Conservation (phyloP, 2,888 invertebrate genomes). For the Sminthurinus aureus region DNA sequence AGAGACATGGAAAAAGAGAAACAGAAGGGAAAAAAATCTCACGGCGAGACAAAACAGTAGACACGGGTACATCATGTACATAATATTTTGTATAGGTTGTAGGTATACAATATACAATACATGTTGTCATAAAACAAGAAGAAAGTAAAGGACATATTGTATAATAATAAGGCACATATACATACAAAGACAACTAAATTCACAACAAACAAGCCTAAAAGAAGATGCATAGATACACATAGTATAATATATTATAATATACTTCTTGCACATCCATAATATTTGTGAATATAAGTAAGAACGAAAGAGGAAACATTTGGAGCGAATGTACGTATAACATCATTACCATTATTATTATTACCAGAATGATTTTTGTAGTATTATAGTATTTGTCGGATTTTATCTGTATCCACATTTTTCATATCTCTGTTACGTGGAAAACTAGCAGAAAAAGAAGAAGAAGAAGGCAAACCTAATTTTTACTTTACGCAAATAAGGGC, state of each 20-base stretch:
- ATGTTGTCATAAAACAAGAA: too few species aligned
- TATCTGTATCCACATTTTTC: slow-evolving; percentile 1
- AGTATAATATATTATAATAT: too few species aligned
- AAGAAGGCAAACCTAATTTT: slow-evolving; percentile 34
- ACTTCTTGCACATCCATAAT: too few species aligned
- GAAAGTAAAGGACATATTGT: not conserved
- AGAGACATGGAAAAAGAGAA: slow-evolving; percentile 15
- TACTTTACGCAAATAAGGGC: slow-evolving; percentile 42
- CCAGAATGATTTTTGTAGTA: not conserved
- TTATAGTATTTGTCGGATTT: slow-evolving; percentile 21
- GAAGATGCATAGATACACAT: too few species aligned
- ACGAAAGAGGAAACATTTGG: not conserved
- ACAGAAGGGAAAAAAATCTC: slow-evolving; percentile 16
- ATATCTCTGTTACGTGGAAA: not conserved
- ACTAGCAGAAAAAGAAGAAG: not conserved
- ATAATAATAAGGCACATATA: not conserved
- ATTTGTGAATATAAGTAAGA: not conserved
- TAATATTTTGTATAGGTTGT: too few species aligned
- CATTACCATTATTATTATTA: too few species aligned
- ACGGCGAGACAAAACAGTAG: slow-evolving; percentile 40
- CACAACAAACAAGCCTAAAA: not conserved
- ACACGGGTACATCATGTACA: not conserved
- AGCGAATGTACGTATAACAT: not conserved
- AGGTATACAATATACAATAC: too few species aligned
- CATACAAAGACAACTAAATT: not conserved